phyloP scores from a whole-genome alignment of 2,888 invertebrate species.

The Eupithecia centaureata region DNA sequence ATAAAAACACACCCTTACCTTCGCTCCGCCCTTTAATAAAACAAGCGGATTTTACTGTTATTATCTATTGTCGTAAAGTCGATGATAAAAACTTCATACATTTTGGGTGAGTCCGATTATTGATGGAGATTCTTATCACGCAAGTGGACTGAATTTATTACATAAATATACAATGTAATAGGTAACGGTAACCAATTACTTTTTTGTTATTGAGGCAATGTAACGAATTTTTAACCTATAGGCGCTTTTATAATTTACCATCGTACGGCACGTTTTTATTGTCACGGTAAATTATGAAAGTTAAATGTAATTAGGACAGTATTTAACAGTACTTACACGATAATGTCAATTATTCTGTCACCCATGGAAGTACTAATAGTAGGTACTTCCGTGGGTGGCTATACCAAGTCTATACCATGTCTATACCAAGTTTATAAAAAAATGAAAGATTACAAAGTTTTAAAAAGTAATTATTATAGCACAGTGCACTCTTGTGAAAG shows the following conservation, averaged over 20 bases:
- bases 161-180: slow-evolving; percentile 4
- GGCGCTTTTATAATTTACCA: background rate
- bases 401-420: no score
- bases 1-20: slow-evolving; percentile 14
- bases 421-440: no score
- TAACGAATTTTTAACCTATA: background rate
- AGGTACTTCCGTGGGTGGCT: no score
- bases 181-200: background rate
- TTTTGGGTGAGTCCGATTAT: slow-evolving; percentile 36
- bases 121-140: slow-evolving; percentile 29
- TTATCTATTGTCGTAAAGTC: slow-evolving; percentile 48
- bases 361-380: no score
- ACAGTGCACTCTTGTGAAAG: no score
- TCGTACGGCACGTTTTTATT: background rate
- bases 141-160: slow-evolving; percentile 18
- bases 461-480: no score
- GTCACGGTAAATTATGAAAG: background rate
- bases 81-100: slow-evolving; percentile 52
- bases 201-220: background rate
- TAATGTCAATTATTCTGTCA: background rate
- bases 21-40: slow-evolving; percentile 42
- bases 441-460: no score
- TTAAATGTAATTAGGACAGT: no score
- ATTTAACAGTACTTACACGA: no score
- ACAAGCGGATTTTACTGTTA: slow-evolving; percentile 52